Evolutionary conservation across 2,113 vertebrate species (phyloP).

Genomic region (Vulpes lagopus): DNA sequence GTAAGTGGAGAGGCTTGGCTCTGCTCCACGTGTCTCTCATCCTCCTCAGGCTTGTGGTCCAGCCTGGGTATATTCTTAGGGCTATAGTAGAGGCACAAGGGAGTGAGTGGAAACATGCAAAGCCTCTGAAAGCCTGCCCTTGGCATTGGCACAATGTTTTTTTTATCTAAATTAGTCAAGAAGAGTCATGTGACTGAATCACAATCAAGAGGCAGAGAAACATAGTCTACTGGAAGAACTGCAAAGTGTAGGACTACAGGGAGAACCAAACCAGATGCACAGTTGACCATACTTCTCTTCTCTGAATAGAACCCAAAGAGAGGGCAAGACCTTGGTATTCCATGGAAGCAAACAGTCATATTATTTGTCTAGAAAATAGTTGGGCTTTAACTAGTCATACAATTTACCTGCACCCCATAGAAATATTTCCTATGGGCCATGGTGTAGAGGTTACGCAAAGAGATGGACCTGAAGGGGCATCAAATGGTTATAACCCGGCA

Average conservation of each 20-base stretch:
- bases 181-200: neutral
- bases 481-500: neutral
- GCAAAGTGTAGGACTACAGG: neutral
- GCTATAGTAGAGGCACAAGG: neutral
- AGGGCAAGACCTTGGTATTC: neutral
- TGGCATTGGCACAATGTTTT: neutral
- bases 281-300: neutral
- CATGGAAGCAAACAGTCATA: neutral
- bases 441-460: neutral
- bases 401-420: neutral
- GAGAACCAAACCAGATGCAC: neutral
- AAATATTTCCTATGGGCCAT: neutral
- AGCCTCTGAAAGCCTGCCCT: neutral
- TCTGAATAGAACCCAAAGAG: neutral
- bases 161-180: neutral
- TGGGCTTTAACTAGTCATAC: neutral
- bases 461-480: neutral
- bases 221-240: neutral
- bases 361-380: neutral
- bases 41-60: neutral
- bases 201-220: neutral
- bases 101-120: neutral
- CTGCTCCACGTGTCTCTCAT: neutral
- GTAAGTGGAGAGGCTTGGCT: neutral
- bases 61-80: neutral